phyloP scores from a whole-genome alignment of 2,113 vertebrate species.

The Marmota flaviventris region DNA sequence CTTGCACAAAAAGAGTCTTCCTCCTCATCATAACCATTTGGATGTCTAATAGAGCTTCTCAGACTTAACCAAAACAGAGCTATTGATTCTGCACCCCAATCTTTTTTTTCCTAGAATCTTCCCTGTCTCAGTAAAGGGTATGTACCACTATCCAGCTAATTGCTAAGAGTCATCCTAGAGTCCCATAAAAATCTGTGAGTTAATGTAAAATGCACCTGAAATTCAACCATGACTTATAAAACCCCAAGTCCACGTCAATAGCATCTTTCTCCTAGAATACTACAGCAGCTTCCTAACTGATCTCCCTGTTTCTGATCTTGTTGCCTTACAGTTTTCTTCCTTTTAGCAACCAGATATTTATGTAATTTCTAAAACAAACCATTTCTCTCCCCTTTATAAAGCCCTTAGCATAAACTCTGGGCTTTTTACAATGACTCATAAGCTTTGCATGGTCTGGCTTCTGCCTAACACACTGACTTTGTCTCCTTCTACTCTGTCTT shows the following conservation, averaged over 20 bases:
- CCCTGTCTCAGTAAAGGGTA: neutral
- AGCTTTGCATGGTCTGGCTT: neutral
- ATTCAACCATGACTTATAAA: neutral
- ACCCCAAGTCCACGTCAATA: neutral
- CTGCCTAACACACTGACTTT: neutral
- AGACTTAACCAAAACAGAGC: slow-evolving; percentile 34
- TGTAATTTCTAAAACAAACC: neutral
- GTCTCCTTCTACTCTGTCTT: neutral
- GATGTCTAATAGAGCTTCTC: slow-evolving; percentile 12
- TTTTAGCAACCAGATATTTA: neutral
- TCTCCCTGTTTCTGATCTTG: neutral
- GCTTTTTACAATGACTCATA: neutral
- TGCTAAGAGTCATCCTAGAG: slow-evolving; percentile 14
- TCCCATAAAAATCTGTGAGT: neutral
- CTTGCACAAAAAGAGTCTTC: neutral
- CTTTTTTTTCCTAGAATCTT: neutral
- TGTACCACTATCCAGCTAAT: neutral
- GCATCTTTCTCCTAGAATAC: neutral
- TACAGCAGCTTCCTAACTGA: neutral
- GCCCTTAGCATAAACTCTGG: neutral
- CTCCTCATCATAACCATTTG: neutral
- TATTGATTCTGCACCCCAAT: neutral
- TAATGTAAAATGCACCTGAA: neutral
- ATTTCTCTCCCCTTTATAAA: neutral
- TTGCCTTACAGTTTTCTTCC: neutral